Evolutionary conservation across 2,113 vertebrate species (phyloP).

Genomic region (Zosterops japonicus): DNA sequence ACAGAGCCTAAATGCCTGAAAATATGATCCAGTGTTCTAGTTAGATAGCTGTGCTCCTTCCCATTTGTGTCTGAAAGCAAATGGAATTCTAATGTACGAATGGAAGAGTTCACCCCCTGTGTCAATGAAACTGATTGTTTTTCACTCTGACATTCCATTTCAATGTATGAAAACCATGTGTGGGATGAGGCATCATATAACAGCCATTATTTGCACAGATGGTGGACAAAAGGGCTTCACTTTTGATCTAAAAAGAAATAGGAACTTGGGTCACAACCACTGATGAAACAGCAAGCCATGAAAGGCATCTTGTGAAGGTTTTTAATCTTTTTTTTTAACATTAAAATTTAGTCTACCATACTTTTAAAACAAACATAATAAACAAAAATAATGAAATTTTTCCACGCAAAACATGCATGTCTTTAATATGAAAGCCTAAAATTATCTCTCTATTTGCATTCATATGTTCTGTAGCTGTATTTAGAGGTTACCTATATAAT

Average conservation of each 20-base stretch:
- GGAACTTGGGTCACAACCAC: conserved; percentile 4
- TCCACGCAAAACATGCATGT: background rate
- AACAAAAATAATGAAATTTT: background rate
- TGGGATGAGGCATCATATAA: background rate
- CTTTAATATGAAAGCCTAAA: background rate
- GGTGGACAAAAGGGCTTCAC: conserved; percentile 52
- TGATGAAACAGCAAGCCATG: background rate
- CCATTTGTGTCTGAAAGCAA: background rate
- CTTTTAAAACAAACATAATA: background rate
- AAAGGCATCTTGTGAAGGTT: background rate
- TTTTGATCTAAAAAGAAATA: conserved; percentile 60
- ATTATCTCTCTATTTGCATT: background rate
- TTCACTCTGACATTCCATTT: conserved; percentile 23
- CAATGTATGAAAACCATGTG: conserved; percentile 37
- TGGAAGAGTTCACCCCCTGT: background rate
- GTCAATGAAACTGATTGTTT: conserved; percentile 5
- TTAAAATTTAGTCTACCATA: background rate
- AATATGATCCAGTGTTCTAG: background rate
- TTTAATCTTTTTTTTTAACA: background rate
- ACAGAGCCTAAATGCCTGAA: background rate
- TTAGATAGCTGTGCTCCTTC: background rate
- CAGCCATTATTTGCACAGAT: conserved; percentile 76
- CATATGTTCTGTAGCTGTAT: background rate
- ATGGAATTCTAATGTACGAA: background rate
- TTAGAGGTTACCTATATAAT: background rate